Evolutionary conservation across 2,113 vertebrate genomes (phyloP).

Genomic region (Mirza zaza): DNA sequence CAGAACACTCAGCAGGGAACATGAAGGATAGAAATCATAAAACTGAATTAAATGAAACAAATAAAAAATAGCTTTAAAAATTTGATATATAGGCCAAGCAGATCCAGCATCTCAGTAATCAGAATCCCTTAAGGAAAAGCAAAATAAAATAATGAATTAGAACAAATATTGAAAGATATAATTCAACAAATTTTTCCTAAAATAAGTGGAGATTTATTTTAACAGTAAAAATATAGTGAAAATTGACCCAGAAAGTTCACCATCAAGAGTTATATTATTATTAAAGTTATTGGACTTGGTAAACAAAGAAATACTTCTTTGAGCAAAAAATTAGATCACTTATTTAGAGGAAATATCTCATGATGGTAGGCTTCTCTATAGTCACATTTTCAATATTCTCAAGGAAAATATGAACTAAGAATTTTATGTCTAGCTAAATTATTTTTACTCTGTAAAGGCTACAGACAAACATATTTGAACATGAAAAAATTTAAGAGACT

Average conservation of each 20-base stretch:
- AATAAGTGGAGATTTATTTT: not conserved
- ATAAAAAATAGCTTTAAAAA: not conserved
- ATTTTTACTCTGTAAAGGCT: not conserved
- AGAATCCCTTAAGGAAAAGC: not conserved
- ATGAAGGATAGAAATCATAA: not conserved
- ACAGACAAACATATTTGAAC: not conserved
- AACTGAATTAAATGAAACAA: conserved; percentile 9
- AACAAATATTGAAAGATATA: not conserved
- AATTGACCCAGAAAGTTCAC: not conserved
- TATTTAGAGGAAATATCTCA: not conserved
- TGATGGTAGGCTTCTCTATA: not conserved
- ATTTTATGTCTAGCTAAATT: not conserved
- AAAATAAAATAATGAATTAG: not conserved
- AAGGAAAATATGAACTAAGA: not conserved
- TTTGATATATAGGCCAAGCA: not conserved
- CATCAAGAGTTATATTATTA: not conserved
- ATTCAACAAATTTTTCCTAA: not conserved
- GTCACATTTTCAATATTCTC: not conserved
- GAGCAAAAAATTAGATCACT: not conserved
- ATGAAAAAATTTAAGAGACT: not conserved
- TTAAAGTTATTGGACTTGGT: not conserved
- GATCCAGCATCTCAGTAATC: not conserved
- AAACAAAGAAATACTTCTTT: not conserved
- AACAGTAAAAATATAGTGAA: not conserved
- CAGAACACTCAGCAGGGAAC: not conserved